Conservation (phyloP, 2,113 vertebrate species). For the Naja naja region DNA sequence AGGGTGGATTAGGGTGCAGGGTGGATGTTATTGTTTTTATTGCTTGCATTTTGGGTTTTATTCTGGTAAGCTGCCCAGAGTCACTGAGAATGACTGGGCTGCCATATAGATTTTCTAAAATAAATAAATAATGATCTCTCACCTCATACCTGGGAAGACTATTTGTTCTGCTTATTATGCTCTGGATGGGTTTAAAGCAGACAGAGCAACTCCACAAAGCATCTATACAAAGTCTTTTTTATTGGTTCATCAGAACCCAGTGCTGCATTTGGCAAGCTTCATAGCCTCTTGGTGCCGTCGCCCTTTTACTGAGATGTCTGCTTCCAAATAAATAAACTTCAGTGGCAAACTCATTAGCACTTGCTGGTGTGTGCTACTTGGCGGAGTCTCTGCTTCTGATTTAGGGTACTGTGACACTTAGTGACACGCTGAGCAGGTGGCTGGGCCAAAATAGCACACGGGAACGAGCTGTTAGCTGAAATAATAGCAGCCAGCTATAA, state of each 20-base stretch:
- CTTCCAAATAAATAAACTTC: conserved; percentile 52
- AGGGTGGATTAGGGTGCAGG: too few relatives aligned
- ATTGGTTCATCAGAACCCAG: too few relatives aligned
- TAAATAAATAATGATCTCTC: neutral
- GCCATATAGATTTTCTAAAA: too few relatives aligned
- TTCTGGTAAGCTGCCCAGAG: neutral
- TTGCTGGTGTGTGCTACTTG: conserved; percentile 60
- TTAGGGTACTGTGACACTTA: conserved; percentile 70
- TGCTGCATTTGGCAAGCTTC: conserved; percentile 11
- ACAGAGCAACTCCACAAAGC: too few relatives aligned
- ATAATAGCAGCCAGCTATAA: conserved; percentile 62
- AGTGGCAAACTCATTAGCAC: conserved; percentile 62
- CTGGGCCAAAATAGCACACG: conserved; percentile 69
- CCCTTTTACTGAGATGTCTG: conserved; percentile 33
- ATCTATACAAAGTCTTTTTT: too few relatives aligned
- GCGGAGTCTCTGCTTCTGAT: conserved; percentile 61
- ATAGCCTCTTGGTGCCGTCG: conserved; percentile 16
- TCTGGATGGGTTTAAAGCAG: too few relatives aligned
- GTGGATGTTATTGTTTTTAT: neutral
- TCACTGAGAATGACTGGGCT: too few relatives aligned
- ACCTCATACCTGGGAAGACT: neutral
- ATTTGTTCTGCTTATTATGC: too few relatives aligned
- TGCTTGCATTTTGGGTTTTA: neutral
- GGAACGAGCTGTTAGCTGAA: conserved; percentile 59
- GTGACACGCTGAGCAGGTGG: conserved; percentile 68